Conservation (phyloP, 2,888 invertebrate genomes). For the Penaeus monodon region DNA sequence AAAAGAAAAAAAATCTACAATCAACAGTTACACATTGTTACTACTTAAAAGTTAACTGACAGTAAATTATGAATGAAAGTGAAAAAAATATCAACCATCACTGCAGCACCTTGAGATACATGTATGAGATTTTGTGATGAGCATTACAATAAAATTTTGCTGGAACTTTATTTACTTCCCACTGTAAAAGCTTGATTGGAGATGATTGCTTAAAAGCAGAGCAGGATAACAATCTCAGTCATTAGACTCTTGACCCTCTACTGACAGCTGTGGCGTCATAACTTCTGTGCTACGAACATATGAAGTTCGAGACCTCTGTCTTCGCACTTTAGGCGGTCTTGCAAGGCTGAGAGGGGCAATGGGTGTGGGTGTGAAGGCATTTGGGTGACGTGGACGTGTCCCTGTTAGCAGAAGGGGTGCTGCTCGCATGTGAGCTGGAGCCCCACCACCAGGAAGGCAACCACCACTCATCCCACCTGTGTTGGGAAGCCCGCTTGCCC, state of each 20-base stretch:
- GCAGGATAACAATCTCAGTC: constrained; percentile 52
- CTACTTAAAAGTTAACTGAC: too few species aligned
- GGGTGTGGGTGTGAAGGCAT: constrained; percentile 59
- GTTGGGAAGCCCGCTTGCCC: constrained; percentile 59
- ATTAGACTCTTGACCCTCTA: constrained; percentile 56
- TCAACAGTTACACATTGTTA: too few species aligned
- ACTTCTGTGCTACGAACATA: constrained; percentile 47
- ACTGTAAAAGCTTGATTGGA: constrained; percentile 49
- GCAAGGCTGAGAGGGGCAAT: constrained; percentile 58
- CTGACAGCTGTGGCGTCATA: constrained; percentile 58
- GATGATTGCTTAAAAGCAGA: constrained; percentile 49
- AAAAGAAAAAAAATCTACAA: too few species aligned
- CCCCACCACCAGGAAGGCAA: constrained; percentile 47
- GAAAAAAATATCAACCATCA: constrained; percentile 40
- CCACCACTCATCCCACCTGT: constrained; percentile 58
- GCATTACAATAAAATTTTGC: constrained; percentile 37
- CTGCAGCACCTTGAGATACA: constrained; percentile 55
- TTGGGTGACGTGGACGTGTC: constrained; percentile 51
- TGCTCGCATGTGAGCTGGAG: constrained; percentile 49
- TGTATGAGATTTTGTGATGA: constrained; percentile 44
- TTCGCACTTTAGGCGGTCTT: constrained; percentile 58
- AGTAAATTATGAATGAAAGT: too few species aligned
- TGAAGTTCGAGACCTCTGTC: constrained; percentile 56
- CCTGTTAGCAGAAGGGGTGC: constrained; percentile 51
- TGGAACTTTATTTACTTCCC: constrained; percentile 37